Percentiles rank a stretch among this genome's conserved stretches.
Conservation (phyloP, 2,888 invertebrate genomes). For the Dryomyza anilis region DNA sequence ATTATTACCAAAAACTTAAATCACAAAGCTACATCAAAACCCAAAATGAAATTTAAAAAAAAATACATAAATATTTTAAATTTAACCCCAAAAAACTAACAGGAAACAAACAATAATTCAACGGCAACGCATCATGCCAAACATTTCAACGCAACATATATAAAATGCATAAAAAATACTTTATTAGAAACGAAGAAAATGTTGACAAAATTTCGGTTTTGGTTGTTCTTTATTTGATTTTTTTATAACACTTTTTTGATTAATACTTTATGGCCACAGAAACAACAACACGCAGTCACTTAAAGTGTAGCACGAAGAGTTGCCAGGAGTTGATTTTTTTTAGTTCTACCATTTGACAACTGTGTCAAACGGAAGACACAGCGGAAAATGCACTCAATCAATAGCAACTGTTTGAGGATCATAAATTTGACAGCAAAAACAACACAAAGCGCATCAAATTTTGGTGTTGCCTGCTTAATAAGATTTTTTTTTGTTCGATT, state of each 20-base stretch:
- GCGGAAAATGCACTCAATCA: constrained; percentile 21
- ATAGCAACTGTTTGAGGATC: constrained; percentile 12
- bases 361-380: constrained; percentile 17
- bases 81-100: constrained; percentile 17
- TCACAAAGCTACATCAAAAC: not conserved
- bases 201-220: constrained; percentile 6
- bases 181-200: not conserved
- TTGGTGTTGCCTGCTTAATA: too few species aligned
- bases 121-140: not conserved
- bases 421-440: not conserved
- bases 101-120: constrained; percentile 19
- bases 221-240: too few species aligned
- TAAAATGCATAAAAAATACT: not conserved
- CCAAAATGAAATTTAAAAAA: not conserved
- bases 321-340: not conserved
- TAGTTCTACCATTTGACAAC: constrained; percentile 18
- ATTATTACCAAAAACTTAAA: not conserved
- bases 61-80: constrained; percentile 20
- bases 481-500: too few species aligned
- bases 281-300: not conserved
- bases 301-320: not conserved
- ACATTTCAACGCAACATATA: not conserved
- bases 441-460: not conserved
- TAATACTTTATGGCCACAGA: constrained; percentile 6
- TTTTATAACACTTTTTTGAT: not conserved